A percentile compares a stretch with the other conserved stretches of the same genome.
These are phyloP conservation scores for Drosophila multiciliata DNA, from an alignment of 2,888 invertebrate species.

Conservation along the genomic window DNA sequence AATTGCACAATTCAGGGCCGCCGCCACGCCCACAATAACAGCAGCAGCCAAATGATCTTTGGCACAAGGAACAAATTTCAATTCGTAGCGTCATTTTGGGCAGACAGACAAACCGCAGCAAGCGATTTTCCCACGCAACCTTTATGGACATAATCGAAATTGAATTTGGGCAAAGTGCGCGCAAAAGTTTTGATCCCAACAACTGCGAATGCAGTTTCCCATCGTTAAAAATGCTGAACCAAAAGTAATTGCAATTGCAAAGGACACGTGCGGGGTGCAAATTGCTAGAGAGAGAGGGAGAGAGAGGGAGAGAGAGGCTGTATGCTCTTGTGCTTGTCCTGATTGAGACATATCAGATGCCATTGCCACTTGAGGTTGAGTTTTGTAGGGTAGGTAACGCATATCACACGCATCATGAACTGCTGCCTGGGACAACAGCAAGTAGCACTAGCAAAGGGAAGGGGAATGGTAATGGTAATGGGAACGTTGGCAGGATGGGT, in stretches of 20 bases:
- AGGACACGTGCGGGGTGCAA: slow-evolving; percentile 71
- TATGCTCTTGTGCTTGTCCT: slow-evolving; percentile 18
- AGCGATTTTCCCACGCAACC: slow-evolving; percentile 65
- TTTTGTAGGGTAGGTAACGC: slow-evolving; percentile 62
- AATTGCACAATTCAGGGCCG: slow-evolving; percentile 43
- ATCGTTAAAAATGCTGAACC: slow-evolving; percentile 68
- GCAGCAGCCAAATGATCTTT: slow-evolving; percentile 29
- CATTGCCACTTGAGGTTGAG: slow-evolving; percentile 51
- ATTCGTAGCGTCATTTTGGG: slow-evolving; percentile 35
- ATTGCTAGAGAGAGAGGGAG: slow-evolving; percentile 44
- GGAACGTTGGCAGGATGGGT: slow-evolving; percentile 6
- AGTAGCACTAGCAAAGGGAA: not conserved
- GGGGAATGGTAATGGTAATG: not conserved
- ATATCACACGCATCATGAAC: slow-evolving; percentile 45
- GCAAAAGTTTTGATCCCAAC: slow-evolving; percentile 34
- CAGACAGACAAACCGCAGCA: slow-evolving; percentile 65
- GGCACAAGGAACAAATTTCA: slow-evolving; percentile 3
- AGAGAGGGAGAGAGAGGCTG: not conserved
- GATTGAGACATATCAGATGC: slow-evolving; percentile 77
- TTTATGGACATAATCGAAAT: slow-evolving; percentile 64
- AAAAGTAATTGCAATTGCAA: slow-evolving; percentile 72
- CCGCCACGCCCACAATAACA: slow-evolving; percentile 47
- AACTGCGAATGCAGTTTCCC: slow-evolving; percentile 60
- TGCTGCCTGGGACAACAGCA: not conserved
- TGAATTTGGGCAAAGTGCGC: slow-evolving; percentile 53